Conservation (phyloP, 2,888 invertebrate species). For the Baccha elongata region DNA sequence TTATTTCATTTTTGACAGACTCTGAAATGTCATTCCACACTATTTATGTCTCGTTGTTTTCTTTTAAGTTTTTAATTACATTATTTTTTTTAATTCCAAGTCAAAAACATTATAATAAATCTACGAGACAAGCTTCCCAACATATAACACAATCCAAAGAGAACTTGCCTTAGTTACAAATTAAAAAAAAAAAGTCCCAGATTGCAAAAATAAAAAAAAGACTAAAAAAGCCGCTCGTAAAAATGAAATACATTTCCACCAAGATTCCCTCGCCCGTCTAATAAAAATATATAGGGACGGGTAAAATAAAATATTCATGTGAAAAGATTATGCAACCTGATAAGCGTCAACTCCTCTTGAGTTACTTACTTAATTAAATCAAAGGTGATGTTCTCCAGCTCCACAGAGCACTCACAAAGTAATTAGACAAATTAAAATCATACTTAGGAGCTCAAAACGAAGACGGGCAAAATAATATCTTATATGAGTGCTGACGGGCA, state of each 20-base stretch:
- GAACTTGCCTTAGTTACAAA: constrained; percentile 42
- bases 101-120: constrained; percentile 47
- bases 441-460: constrained; percentile 32
- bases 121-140: constrained; percentile 14
- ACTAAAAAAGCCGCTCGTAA: constrained; percentile 28
- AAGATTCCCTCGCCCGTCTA: constrained; percentile 6
- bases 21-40: constrained; percentile 50
- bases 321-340: constrained; percentile 72
- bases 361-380: constrained; percentile 73
- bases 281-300: neutral
- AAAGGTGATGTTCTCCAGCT: constrained; percentile 55
- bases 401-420: constrained; percentile 52
- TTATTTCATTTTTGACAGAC: constrained; percentile 54
- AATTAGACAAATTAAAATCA: constrained; percentile 74
- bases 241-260: constrained; percentile 48
- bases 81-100: constrained; percentile 43
- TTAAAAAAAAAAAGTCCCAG: constrained; percentile 53
- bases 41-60: constrained; percentile 45
- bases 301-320: constrained; percentile 68
- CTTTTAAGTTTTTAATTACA: constrained; percentile 54
- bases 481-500: neutral
- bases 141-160: constrained; percentile 43
- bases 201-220: constrained; percentile 34
- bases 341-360: constrained; percentile 70
- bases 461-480: constrained; percentile 31